Base-by-base conservation (phyloP, 2,113 vertebrate species). In the Corythoichthys haematopterus region DNA sequence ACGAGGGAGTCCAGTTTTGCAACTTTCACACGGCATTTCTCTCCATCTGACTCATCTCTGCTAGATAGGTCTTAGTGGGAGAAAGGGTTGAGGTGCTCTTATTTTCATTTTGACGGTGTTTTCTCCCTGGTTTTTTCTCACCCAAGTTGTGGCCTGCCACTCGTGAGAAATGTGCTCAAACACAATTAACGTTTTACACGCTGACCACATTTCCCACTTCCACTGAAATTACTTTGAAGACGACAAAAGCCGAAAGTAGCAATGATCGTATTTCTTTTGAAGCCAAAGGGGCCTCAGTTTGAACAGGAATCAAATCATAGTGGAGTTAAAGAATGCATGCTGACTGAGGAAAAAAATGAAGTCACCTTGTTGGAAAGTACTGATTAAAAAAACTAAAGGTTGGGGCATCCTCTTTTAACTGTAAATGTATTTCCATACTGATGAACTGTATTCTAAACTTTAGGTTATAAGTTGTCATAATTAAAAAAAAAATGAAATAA, bases 21-120 rank as follows among this genome's bases (percentile, higher is more conserved):
- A 5, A 46, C 71, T 78, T 72, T 77, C 70, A 68, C 79, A 85
- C 68, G 55, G 47, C 65, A 43, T 72, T 82, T 73, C 59, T 88
- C 83, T 73, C 71, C 45, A 46, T 84, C 69, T 90, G 81, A 89
- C 81, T 89, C 87, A 85, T 79, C 69, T 55, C 64, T 70, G 74
- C 77, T 69, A 70, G 71, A 66, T 66, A 83, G 36, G 79, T 81
- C 70, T 83, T 79, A 84, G 75, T 78, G 57, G 61, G 67, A 80
- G 75, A 78, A 80, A 46, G 43, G 79, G 55, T 69, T 66, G 76
- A 57, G 71, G 63, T 43, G 53, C 65, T 64, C 71, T 72, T 80
- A 66, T 80, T 81, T 84, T 71, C 82, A 69, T 74, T 84, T 82
- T 76, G 65, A 75, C 72, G 79, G 66, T 43, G 52, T 84, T 55